Evolutionary conservation across 2,888 invertebrate genomes (phyloP), one percentile per base, ranked within the genome.

Genomic region (Platycheirus rosarum): DNA sequence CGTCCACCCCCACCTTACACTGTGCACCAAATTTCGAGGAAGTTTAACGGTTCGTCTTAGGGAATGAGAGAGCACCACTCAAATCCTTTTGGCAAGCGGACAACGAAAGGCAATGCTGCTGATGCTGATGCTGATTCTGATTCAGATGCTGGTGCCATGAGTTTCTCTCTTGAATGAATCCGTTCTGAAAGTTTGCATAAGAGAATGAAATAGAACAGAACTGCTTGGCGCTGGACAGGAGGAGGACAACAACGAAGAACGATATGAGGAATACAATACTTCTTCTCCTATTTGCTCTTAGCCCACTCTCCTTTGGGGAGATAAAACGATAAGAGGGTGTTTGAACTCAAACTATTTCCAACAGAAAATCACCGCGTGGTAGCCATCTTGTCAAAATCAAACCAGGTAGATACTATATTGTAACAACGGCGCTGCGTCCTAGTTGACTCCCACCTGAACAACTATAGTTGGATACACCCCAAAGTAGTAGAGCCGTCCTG

Each of bases 101-200:
- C 66, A 73, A 75, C 70, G 69, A 37, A 79, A 74, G 68, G 57
- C 57, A 20, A 57, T 40, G 53, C 35, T 53, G 53, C 53, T 40
- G 23, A 57, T 23, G 55, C 11, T 48, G 70, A 63, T 78, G 78
- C 16, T 60, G 68, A 74, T 69, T 40, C 37, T 68, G 68, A 74
- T 79, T 23, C 37, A 37, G 57, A 57, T 57, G 79, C 79, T 80
- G 79, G 79, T 80, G 69, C 69, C 79, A 70, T 70, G 75, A 80
- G 79, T 70, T 80, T 80, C 75, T 69, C 79, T 80, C 75, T 80
- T 80, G 79, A 75, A 75, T 65, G 75, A 63, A 75, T 80, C 79
- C 69, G 75, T 65, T 70, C 14, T 65, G 16, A 69, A 65, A 75
- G 75, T 80, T 80, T 80, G 79, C 69, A 80, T 75, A 80, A 65